Evolutionary conservation across 2,797 vertebrate species (phyloP), one percentile per base, ranked within the genome.

Genomic region (Lagocephalus sceleratus): DNA sequence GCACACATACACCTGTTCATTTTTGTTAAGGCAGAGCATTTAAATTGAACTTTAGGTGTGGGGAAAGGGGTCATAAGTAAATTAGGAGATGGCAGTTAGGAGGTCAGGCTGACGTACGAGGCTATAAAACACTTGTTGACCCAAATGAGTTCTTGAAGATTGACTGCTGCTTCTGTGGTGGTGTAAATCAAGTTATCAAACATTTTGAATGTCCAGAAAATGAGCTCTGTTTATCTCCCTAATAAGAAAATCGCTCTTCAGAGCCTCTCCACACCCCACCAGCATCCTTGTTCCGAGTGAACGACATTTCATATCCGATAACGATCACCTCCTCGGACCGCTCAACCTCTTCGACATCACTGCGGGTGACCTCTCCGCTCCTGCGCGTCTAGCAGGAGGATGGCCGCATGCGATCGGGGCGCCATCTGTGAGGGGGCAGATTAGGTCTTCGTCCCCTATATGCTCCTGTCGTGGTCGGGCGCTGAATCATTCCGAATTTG

Each of bases 361-460:
- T 12, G 71, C 73, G 64, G 81, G 84, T 60, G 22, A 64, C 57
- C 53, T 9, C 68, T 74, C 68, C 70, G 25, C 47, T 72, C 70
- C 75, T 83, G 67, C 78, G 51, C 67, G 70, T 66, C 76, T 68
- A 75, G 74, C 73, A 72, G 78, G 73, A 65, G 20, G 76, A 73
- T 68, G 71, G 73, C 67, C 53, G 72, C 25, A 57, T 76, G 73
- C 61, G 78, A 75, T 72, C 12, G 29, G 61, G 68, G 70, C 80
- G 71, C 82, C 84, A 88, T 88, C 83, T 88, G 85, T 78, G 73
- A 70, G 60, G 62, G 64, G 73, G 76, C 81, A 82, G 78, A 86
- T 85, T 76, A 79, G 76, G 65, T 84, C 77, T 76, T 72, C 66
- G 77, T 73, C 60, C 65, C 66, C 56, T 68, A 68, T 78, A 68